phyloP scores from a whole-genome alignment of 35 echinoderm and acorn worm species.

The Diadema setosum region DNA sequence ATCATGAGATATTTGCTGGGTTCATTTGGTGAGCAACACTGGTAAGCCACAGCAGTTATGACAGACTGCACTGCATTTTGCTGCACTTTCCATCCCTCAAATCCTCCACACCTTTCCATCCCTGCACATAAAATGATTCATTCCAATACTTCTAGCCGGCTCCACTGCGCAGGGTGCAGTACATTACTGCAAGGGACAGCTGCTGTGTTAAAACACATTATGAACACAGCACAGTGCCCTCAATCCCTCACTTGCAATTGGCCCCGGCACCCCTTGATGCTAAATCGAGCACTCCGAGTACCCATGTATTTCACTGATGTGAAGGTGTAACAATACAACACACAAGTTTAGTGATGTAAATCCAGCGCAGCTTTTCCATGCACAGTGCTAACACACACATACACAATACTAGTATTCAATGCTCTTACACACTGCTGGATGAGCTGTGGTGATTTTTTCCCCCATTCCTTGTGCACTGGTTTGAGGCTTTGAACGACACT shows the following conservation, averaged over 20 bases:
- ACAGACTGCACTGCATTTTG: no score
- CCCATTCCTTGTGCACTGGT: background rate
- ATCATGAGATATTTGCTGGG: no score
- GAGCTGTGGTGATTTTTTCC: background rate
- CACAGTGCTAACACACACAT: background rate
- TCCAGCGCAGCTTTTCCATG: background rate
- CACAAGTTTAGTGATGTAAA: background rate
- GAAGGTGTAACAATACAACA: background rate
- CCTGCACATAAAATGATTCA: background rate
- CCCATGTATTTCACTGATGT: background rate
- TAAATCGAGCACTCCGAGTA: constrained; percentile 3
- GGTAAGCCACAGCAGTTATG: no score
- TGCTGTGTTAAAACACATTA: background rate
- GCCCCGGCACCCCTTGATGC: background rate
- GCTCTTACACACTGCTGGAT: background rate
- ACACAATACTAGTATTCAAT: background rate
- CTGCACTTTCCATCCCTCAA: background rate
- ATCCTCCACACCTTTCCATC: background rate
- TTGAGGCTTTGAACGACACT: background rate
- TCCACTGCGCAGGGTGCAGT: background rate
- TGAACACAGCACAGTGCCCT: background rate
- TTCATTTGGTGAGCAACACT: no score
- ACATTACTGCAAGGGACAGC: background rate
- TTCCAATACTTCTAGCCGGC: constrained; percentile 5
- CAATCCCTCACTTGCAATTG: background rate